Conservation (phyloP, 2,797 vertebrate species). For the Lepidocolaptes lacrymiger region DNA sequence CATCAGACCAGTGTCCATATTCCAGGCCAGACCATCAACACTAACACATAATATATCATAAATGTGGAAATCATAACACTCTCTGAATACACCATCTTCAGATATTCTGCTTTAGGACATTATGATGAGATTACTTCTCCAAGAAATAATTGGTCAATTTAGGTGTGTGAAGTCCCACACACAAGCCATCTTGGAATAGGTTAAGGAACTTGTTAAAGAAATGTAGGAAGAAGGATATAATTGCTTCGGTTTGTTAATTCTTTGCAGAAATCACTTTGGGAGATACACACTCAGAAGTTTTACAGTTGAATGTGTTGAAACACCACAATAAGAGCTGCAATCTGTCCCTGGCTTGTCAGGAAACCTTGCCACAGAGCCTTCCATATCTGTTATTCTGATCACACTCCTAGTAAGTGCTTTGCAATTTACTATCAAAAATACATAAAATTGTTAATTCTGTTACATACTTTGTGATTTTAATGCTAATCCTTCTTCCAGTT, state of each 20-base stretch:
- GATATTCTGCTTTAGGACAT: neutral
- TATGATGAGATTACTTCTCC: neutral
- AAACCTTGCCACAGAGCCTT: neutral
- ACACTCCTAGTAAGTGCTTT: neutral
- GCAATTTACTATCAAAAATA: neutral
- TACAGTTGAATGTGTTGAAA: neutral
- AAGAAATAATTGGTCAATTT: neutral
- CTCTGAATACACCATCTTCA: neutral
- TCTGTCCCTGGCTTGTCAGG: neutral
- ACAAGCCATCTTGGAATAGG: neutral
- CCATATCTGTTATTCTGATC: neutral
- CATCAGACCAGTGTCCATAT: neutral
- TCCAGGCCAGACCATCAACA: neutral
- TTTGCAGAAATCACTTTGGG: neutral
- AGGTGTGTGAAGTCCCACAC: neutral
- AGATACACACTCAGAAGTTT: neutral
- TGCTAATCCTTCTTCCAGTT: neutral
- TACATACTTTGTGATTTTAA: neutral
- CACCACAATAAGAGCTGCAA: neutral
- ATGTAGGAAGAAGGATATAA: neutral
- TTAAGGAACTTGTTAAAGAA: neutral
- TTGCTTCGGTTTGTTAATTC: neutral
- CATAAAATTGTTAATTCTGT: neutral
- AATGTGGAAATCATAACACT: neutral
- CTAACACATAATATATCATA: neutral